Conservation (phyloP, 2,888 invertebrate genomes). For the Cosmia pyralina region DNA sequence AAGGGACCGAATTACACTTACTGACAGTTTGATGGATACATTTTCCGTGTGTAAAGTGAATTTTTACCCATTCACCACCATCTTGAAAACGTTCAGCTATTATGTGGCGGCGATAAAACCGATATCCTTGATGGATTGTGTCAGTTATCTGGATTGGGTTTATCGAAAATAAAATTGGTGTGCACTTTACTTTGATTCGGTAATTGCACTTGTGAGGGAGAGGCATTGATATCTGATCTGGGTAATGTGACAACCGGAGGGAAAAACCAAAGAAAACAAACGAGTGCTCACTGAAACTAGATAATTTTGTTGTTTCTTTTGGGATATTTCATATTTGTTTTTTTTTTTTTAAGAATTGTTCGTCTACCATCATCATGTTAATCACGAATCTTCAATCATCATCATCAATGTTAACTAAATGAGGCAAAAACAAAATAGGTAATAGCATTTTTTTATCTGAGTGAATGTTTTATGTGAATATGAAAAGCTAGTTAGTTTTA, state of each 20-base stretch:
- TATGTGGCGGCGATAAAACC: constrained; percentile 48
- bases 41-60: constrained; percentile 58
- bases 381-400: too few relatives aligned
- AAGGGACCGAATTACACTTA: constrained; percentile 42
- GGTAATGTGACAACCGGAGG: constrained; percentile 4
- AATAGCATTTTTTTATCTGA: background rate
- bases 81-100: constrained; percentile 51
- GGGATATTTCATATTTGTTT: too few relatives aligned
- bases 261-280: background rate
- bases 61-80: constrained; percentile 50
- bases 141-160: constrained; percentile 19
- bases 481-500: background rate
- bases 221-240: constrained; percentile 9
- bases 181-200: constrained; percentile 28
- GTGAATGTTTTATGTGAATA: background rate
- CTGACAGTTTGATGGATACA: constrained; percentile 62
- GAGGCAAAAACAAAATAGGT: background rate
- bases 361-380: too few relatives aligned
- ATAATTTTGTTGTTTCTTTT: too few relatives aligned
- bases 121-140: constrained; percentile 51
- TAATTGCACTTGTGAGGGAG: constrained; percentile 29
- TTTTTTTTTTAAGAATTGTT: background rate
- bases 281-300: background rate
- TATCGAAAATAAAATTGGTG: constrained; percentile 40
- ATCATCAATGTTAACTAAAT: background rate